Base-by-base conservation (phyloP, 2,113 vertebrate genomes). In the Syngnathus scovelli region DNA sequence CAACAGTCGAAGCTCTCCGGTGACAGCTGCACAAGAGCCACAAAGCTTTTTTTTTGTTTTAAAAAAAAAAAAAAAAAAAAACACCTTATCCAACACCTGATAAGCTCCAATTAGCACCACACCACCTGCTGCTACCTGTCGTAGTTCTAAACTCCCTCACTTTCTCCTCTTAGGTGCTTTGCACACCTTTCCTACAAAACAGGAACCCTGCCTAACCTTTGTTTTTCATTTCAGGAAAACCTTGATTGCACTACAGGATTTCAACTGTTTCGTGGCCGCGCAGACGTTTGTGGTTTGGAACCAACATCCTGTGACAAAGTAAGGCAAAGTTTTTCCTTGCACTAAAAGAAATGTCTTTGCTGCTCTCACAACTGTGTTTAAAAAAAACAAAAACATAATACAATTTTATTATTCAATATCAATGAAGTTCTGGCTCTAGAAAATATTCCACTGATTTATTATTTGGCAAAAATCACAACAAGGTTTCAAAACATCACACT, bases 91-190 rank as follows among this genome's bases (percentile, higher is more conserved):
- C 81, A 87, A 89, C 85, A 90, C 87, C 88, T 84, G 87, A 91
- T 87, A 92, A 88, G 88, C 78, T 76, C 79, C 82, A 91, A 90
- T 92, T 91, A 90, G 82, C 63, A 70, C 70, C 68, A 70, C 67
- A 60, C 63, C 74, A 81, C 75, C 77, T 83, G 83, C 41, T 39
- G 27, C 75, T 75, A 74, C 79, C 77, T 80, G 75, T 67, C 16
- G 63, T 36, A 5, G 58, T 67, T 66, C 59, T 59, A 69, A 74
- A 21, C 66, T 15, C n/a, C 46, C 54, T 74, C 39, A 67, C 76
- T 81, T 87, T 88, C 73, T 64, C 72, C 52, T 67, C 55, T 55
- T 10, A 52, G 60, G 18, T 4, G 59, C 11, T 43, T 59, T 11
- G 27, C 11, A 59, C 11, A 5, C 5, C 6, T 18, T 11, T 1